A percentile compares a stretch with the other conserved stretches of the same genome.
phyloP scores from a whole-genome alignment of 2,113 vertebrate genomes.

The Gila orcuttii region DNA sequence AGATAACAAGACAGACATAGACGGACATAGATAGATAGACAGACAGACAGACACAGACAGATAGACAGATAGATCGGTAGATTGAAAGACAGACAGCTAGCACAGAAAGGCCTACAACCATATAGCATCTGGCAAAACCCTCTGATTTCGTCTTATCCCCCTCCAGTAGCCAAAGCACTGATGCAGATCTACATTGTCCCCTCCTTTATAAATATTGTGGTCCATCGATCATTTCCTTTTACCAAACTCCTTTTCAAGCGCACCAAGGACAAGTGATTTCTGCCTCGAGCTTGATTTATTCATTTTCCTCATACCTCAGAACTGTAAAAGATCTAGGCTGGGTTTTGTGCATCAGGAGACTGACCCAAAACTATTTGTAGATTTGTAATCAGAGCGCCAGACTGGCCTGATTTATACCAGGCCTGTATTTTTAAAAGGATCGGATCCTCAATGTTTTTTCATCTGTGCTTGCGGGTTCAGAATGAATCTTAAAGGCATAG shows the following conservation, averaged over 20 bases:
- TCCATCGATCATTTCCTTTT: constrained; percentile 45
- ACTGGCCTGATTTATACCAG: constrained; percentile 52
- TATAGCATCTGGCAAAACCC: background rate
- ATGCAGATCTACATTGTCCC: constrained; percentile 22
- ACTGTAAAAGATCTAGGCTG: constrained; percentile 38
- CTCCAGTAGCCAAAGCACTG: constrained; percentile 25
- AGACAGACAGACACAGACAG: background rate
- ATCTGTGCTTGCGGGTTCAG: constrained; percentile 52
- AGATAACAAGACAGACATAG: background rate
- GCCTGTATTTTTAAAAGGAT: constrained; percentile 53
- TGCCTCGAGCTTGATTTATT: constrained; percentile 43
- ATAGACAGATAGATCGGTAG: background rate
- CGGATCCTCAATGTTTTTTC: constrained; percentile 54
- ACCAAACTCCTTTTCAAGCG: constrained; percentile 30
- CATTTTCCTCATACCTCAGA: constrained; percentile 13
- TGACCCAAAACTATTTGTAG: constrained; percentile 43
- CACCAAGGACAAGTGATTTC: constrained; percentile 45
- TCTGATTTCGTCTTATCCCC: constrained; percentile 17
- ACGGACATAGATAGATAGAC: background rate
- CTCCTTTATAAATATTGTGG: constrained; percentile 36
- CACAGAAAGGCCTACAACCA: background rate
- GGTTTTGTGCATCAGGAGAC: constrained; percentile 32
- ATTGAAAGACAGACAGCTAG: background rate
- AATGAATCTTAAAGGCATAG: constrained; percentile 51
- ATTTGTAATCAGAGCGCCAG: constrained; percentile 52